Evolutionary conservation across 2,113 vertebrate species (phyloP), one percentile per base, ranked within the genome.

Genomic region (Neomonachus schauinslandi): DNA sequence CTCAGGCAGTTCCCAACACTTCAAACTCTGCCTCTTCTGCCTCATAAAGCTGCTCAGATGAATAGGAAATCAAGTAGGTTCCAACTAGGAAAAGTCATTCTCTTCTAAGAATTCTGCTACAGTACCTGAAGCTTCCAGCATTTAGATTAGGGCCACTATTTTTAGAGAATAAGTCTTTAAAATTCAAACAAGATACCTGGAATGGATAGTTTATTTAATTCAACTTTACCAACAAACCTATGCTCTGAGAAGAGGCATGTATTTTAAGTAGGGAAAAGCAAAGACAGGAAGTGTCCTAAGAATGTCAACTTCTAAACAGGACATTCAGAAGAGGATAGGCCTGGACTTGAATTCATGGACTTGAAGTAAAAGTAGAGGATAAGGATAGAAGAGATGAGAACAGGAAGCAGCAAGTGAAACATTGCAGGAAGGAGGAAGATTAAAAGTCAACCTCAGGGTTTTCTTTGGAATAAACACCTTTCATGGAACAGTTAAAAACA

Each of bases 81-180:
- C 15, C 24, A 46, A 24, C 31, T 21, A 49, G 49, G 16, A 28
- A 67, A 57, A 84, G 11, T 33, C 28, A 69, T 86, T 94, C 53
- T 65, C 22, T n/a, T 74, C 33, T n/a, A 94, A 80, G 15, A 88
- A 93, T 77, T 94, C 87, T 82, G n/a, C 42, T 92, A 22, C 10
- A 39, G 18, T 39, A 39, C 7, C 19, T 24, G 15, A 83, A 74
- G 33, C 10, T 53, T 79, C 39, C 21, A 88, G 28, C 22, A 81
- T 79, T 95, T 85, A 53, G 4, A 51, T 55, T 59, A 79, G 3
- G 14, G 36, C 42, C 22, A 72, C 18, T 67, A 42, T 26, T 91
- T 92, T 82, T 51, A 92, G 14, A 87, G 28, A 82, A 36, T 63
- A 94, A 36, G 22, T 65, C 55, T 24, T 82, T 80, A 80, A 93